Evolutionary conservation across 2,113 vertebrate genomes (phyloP).

Genomic region (Diglossa brunneiventris): DNA sequence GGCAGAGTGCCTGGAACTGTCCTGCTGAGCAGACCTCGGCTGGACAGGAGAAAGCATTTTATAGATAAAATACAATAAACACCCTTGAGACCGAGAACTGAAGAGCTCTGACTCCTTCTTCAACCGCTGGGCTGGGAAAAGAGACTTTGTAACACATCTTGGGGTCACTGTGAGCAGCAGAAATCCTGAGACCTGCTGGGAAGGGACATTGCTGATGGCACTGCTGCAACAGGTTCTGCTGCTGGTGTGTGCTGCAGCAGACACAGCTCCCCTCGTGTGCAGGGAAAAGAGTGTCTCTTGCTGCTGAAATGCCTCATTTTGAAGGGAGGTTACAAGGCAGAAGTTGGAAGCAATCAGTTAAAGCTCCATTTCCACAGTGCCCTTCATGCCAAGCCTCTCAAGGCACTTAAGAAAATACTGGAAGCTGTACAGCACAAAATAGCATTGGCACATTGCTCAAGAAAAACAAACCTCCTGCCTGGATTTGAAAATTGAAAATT

Average conservation of each 20-base stretch:
- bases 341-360: constrained; percentile 12
- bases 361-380: constrained; percentile 3
- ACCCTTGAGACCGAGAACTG: no score
- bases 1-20: no score
- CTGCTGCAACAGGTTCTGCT: rapidly evolving
- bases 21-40: no score
- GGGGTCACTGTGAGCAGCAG: no score
- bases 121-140: no score
- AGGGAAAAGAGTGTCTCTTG: not conserved
- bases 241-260: not conserved
- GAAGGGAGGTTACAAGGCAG: not conserved
- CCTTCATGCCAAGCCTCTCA: constrained; percentile 45
- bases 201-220: not conserved
- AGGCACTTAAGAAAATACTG: constrained; percentile 53
- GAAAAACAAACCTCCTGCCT: constrained; percentile 45
- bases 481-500: not conserved
- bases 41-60: no score
- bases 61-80: no score
- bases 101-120: no score
- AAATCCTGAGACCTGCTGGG: not conserved
- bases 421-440: constrained; percentile 34
- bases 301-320: not conserved
- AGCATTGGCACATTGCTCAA: not conserved
- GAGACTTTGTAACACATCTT: no score
- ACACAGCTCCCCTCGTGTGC: not conserved